Base-by-base conservation (phyloP, 2,797 vertebrate genomes). In the Crocodylus rhombifer region DNA sequence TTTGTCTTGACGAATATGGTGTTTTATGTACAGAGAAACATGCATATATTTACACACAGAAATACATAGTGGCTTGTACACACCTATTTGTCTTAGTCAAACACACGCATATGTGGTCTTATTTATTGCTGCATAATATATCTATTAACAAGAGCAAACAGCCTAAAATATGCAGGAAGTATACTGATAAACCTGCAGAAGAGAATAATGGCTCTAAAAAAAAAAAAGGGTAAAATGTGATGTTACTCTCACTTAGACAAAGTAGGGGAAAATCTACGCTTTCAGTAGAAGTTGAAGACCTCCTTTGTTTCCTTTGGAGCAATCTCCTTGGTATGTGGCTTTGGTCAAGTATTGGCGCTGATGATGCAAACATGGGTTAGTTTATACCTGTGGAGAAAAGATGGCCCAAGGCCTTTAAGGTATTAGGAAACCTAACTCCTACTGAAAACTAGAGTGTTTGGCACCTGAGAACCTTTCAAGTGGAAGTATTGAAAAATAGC, bases 191-290 rank as follows among this genome's bases (percentile, higher is more conserved):
- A 15, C n/a, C 65, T 33, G 65, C 73, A 84, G 75, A 80, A 92
- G 42, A 0, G 23, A 93, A 89, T 79, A 77, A 80, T 77, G 69
- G 14, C 74, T 84, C 30, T 28, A n/a, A 77, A 92, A 93, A n/a
- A 77, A n/a, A 92, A 93, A 80, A 92, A 83, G 75, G 30, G 87
- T 67, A 75, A 91, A 88, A 91, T 67, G 30, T 21, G 36, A 67
- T 93, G 91, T 95, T 87, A 77, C 81, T 80, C 77, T 81, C 55
- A 12, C 51, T 86, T 89, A 91, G 88, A 71, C 36, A 85, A 91
- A 94, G 86, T 55, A 89, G 79, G 89, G 79, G 64, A 84, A 91
- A 86, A 15, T 67, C 81, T 12, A 17, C 89, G 51, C 75, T 74
- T 71, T 82, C 3, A 0, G 60, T 15, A 63, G 77, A 65, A 83